Percentiles rank a stretch among this genome's conserved stretches.
Evolutionary conservation across 2,888 invertebrate genomes (phyloP).

Genomic region (Protodeltote pygarga): DNA sequence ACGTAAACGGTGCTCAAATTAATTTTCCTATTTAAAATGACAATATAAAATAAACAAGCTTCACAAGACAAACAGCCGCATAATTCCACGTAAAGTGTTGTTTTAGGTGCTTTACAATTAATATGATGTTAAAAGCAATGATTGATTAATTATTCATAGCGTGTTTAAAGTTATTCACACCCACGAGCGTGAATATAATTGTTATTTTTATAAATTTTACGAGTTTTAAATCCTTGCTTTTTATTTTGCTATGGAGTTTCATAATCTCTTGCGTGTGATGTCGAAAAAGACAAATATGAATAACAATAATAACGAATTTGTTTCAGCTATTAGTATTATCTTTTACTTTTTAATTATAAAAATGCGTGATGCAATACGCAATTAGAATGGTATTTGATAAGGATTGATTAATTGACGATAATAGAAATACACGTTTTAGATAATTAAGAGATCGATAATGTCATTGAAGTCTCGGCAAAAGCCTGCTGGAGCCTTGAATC

Average conservation of each 20-base stretch:
- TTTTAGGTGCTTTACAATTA: conserved; percentile 53
- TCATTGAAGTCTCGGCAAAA: conserved; percentile 15
- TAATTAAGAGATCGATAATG: conserved; percentile 19
- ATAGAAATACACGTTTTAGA: conserved; percentile 21
- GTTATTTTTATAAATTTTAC: conserved; percentile 34
- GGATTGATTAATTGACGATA: conserved; percentile 38
- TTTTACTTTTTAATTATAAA: conserved; percentile 22
- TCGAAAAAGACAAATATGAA: conserved; percentile 1
- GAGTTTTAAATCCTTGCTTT: conserved; percentile 8
- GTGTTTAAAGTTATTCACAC: conserved; percentile 60
- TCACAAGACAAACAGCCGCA: conserved; percentile 22
- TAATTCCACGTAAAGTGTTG: conserved; percentile 31
- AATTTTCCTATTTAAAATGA: no score
- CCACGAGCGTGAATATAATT: conserved; percentile 52
- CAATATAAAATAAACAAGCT: conserved; percentile 26
- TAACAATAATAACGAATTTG: conserved; percentile 6
- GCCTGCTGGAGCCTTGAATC: conserved; percentile 5
- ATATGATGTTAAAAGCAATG: conserved; percentile 56
- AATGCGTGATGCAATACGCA: conserved; percentile 35
- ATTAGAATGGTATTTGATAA: conserved; percentile 48
- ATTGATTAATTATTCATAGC: conserved; percentile 66
- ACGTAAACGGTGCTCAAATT: no score
- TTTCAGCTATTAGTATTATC: conserved; percentile 13
- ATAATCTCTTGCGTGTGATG: conserved; percentile 8
- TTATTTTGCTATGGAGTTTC: conserved; percentile 4